Evolutionary conservation across 2,888 invertebrate genomes (phyloP), one percentile per base, ranked within the genome.

Genomic region (Sicus ferrugineus): DNA sequence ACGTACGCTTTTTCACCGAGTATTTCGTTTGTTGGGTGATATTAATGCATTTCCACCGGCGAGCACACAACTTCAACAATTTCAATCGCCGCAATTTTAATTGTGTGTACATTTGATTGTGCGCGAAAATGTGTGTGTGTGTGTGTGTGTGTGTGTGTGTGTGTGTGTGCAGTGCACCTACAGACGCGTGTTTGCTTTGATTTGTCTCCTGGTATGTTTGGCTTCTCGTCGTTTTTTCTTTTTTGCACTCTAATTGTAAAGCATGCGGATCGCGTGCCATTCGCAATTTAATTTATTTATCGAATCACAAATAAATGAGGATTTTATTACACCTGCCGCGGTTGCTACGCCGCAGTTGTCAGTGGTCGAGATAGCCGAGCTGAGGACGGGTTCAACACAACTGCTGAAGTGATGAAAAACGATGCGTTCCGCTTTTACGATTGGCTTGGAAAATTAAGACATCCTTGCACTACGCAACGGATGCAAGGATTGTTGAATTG

Each of bases 221-320:
- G 48, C 2, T 54, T 54, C 1, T 54, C 26, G 52, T 62, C 70
- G 59, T 38, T n/a, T 56, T 66, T 58, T 7, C 52, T 31, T 67
- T 28, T 67, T 67, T 67, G 58, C 26, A 21, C 28, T 7, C 4
- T 75, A 73, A 75, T 76, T 73, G 74, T 71, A 71, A 72, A 73
- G 71, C 74, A 72, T 73, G 75, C 70, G 74, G 75, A 75, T 76
- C 73, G 74, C 75, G 75, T 75, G 76, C 75, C 75, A 74, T 65
- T 69, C 69, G 74, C 73, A 74, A 76, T 73, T 75, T 75, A 74
- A 75, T 75, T 74, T 74, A 72, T 75, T 75, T 73, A 72, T 70
- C 70, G 72, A 77, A 74, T 74, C 74, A 70, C 67, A 73, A 75
- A 74, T 74, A 75, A 76, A 77, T 73, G 75, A 75, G 69, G 68